Conservation (phyloP, 1,140 invertebrate species). For the Plodia interpunctella region DNA sequence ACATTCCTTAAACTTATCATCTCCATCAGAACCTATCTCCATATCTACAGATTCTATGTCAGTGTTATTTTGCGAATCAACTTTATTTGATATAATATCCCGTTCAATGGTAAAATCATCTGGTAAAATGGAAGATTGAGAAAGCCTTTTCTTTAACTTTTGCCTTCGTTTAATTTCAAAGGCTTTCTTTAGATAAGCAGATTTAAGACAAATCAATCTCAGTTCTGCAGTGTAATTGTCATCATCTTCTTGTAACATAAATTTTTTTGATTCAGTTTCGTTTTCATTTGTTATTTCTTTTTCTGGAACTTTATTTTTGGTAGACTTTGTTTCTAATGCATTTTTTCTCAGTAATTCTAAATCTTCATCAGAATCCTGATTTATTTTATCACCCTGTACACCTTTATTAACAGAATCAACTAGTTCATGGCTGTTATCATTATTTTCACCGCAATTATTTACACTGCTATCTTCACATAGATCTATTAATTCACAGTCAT, state of each 20-base stretch:
- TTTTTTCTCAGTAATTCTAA: slow-evolving; percentile 63
- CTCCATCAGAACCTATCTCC: slow-evolving; percentile 68
- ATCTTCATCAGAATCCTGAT: slow-evolving; percentile 68
- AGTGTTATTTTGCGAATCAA: slow-evolving; percentile 51
- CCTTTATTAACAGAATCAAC: slow-evolving; percentile 30
- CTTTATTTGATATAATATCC: slow-evolving; percentile 15
- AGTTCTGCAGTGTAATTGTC: slow-evolving; percentile 70
- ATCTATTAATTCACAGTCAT: slow-evolving; percentile 32
- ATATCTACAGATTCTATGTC: slow-evolving; percentile 72
- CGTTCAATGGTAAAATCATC: slow-evolving; percentile 35
- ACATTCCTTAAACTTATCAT: slow-evolving; percentile 51
- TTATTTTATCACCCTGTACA: slow-evolving; percentile 19
- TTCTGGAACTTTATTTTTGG: slow-evolving; percentile 25
- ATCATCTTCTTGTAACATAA: slow-evolving; percentile 54
- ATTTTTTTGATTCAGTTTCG: slow-evolving; percentile 23
- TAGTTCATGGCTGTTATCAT: slow-evolving; percentile 19
- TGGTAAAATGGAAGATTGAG: slow-evolving; percentile 46
- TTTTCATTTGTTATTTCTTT: slow-evolving; percentile 22
- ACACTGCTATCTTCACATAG: slow-evolving; percentile 31
- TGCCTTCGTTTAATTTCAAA: slow-evolving; percentile 71
- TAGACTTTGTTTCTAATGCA: slow-evolving; percentile 64
- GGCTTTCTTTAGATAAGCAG: slow-evolving; percentile 68
- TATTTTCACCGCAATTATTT: slow-evolving; percentile 14
- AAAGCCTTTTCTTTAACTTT: slow-evolving; percentile 55
- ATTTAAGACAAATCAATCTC: slow-evolving; percentile 70